Conservation (phyloP, 1,140 invertebrate species). For the Aphelenchoides avenae region DNA sequence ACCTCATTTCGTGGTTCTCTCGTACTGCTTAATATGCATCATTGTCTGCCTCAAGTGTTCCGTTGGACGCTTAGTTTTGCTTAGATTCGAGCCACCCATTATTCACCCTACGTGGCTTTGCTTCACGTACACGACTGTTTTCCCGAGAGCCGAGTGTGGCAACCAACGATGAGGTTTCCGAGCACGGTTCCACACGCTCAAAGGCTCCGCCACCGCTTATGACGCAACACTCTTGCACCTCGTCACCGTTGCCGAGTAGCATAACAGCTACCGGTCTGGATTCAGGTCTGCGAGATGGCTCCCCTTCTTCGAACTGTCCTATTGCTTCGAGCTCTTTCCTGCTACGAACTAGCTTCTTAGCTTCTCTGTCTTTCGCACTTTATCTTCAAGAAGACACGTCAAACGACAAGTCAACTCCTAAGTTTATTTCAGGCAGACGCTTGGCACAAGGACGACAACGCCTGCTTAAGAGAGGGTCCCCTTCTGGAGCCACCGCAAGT, state of each 20-base stretch:
- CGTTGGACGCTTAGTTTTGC: neutral
- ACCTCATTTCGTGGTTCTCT: too few species aligned
- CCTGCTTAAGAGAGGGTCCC: slow-evolving; percentile 70
- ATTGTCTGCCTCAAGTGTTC: neutral
- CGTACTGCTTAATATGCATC: too few species aligned
- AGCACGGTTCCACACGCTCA: too few species aligned
- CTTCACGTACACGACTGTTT: slow-evolving; percentile 36
- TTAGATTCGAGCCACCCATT: slow-evolving; percentile 2
- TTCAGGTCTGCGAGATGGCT: slow-evolving; percentile 31
- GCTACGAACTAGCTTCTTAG: neutral
- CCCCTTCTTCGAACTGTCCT: slow-evolving; percentile 28
- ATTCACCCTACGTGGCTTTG: slow-evolving; percentile 31
- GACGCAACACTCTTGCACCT: neutral
- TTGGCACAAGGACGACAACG: slow-evolving; percentile 69
- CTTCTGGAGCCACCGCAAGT: slow-evolving; percentile 44
- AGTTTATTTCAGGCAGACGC: slow-evolving; percentile 59
- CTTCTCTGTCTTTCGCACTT: too few species aligned
- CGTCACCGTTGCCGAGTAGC: neutral
- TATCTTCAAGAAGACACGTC: too few species aligned
- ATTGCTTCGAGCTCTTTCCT: slow-evolving; percentile 15
- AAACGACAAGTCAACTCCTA: too few species aligned
- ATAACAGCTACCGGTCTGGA: too few species aligned
- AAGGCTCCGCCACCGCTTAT: too few species aligned
- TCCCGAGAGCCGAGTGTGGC: slow-evolving; percentile 31
- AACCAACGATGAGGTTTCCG: slow-evolving; percentile 24